A percentile compares a stretch with the other conserved stretches of the same genome.
These are phyloP conservation scores for Ectemnius lituratus DNA, from an alignment of 2,888 invertebrate species.

Conservation along the genomic window DNA sequence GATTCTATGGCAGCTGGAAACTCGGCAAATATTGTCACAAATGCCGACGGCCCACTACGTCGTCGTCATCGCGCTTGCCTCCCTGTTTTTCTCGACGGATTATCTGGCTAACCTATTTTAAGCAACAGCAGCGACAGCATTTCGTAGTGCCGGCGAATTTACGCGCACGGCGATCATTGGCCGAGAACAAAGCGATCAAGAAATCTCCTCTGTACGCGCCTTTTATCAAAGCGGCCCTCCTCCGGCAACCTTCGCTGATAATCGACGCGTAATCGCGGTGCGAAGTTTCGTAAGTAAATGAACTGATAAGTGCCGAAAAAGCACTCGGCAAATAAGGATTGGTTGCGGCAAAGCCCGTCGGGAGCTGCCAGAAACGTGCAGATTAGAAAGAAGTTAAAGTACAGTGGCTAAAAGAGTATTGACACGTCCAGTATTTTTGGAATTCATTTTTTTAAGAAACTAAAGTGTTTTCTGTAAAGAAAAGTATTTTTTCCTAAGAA, in stretches of 20 bases:
- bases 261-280: background rate
- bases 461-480: too few species aligned
- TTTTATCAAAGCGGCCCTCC: background rate
- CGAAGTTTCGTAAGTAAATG: conserved; percentile 1
- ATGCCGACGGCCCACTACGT: background rate
- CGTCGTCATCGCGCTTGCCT: too few species aligned
- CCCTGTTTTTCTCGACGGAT: conserved; percentile 3
- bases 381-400: too few species aligned
- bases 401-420: too few species aligned
- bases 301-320: background rate
- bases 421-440: too few species aligned
- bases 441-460: too few species aligned
- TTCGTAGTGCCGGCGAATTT: background rate
- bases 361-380: too few species aligned
- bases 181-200: background rate
- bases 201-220: too few species aligned
- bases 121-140: too few species aligned
- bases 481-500: too few species aligned
- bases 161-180: background rate
- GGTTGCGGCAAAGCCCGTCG: too few species aligned
- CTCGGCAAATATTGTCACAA: conserved; percentile 35
- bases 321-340: conserved; percentile 2
- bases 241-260: conserved; percentile 2
- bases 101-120: conserved; percentile 1
- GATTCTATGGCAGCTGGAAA: conserved; percentile 22